Percentiles rank a stretch among this genome's conserved stretches.
Evolutionary conservation across 2,797 vertebrate genomes (phyloP).

Genomic region (Poliocrania exsul): DNA sequence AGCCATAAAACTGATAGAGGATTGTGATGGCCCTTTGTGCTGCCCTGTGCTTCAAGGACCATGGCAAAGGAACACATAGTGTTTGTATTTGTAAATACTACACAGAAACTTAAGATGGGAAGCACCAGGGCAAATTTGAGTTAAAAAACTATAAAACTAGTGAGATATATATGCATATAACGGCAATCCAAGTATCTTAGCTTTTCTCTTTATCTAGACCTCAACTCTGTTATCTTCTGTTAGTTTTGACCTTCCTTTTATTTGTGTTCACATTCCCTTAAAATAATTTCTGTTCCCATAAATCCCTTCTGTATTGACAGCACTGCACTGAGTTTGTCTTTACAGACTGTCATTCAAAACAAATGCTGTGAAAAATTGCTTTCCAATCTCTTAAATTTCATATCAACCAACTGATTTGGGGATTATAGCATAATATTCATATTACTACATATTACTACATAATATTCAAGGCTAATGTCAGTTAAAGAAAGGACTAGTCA

Average conservation of each 20-base stretch:
- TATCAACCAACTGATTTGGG: neutral
- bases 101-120: neutral
- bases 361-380: neutral
- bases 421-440: too few relatives aligned
- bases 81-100: neutral
- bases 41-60: neutral
- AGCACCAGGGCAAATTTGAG: neutral
- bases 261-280: neutral
- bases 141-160: neutral
- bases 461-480: neutral
- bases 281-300: neutral
- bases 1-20: neutral
- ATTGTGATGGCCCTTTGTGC: neutral
- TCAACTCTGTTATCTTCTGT: neutral
- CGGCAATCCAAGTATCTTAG: neutral
- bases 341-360: neutral
- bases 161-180: accelerated
- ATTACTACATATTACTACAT: too few relatives aligned
- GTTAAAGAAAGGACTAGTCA: neutral
- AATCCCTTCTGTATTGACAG: neutral
- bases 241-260: neutral
- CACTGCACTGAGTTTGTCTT: neutral
- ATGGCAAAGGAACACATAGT: accelerated
- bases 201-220: neutral
- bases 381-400: neutral